These are phyloP conservation scores for Salvelinus alpinus DNA, from an alignment of 2,113 vertebrate genomes.

Conservation along the genomic window DNA sequence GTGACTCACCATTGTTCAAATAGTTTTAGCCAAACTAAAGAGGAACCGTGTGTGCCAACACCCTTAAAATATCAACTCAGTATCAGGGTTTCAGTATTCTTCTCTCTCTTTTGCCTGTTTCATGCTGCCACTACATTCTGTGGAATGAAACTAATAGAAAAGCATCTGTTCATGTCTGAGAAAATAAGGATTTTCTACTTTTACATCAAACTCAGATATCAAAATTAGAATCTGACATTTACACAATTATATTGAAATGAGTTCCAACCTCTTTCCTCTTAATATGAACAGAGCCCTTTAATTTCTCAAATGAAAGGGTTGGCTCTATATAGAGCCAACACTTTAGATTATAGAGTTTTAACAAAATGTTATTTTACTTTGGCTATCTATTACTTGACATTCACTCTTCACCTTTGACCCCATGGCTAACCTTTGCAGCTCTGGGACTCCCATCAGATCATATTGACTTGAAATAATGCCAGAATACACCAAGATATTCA, in stretches of 20 bases:
- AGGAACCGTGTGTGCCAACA: slow-evolving; percentile 13
- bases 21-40: not conserved
- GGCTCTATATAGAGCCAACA: not conserved
- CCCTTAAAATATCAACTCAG: not conserved
- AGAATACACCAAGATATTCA: not conserved
- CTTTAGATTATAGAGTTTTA: not conserved
- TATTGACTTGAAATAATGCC: slow-evolving; percentile 1
- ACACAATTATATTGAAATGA: too few relatives aligned
- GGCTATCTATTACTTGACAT: too few relatives aligned
- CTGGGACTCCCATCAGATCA: not conserved
- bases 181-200: too few relatives aligned
- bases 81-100: not conserved
- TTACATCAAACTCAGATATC: not conserved
- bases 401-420: too few relatives aligned
- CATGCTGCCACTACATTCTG: not conserved
- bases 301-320: too few relatives aligned
- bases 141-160: not conserved
- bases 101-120: not conserved
- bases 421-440: not conserved
- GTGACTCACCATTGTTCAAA: slow-evolving; percentile 32
- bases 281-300: too few relatives aligned
- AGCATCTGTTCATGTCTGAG: too few relatives aligned
- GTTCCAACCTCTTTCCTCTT: not conserved
- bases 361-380: too few relatives aligned
- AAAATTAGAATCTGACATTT: not conserved